Percentiles rank a stretch among this genome's conserved stretches.
phyloP scores from a whole-genome alignment of 37 sponge, comb jelly and placozoan species.

The Oscarella lobularis region DNA sequence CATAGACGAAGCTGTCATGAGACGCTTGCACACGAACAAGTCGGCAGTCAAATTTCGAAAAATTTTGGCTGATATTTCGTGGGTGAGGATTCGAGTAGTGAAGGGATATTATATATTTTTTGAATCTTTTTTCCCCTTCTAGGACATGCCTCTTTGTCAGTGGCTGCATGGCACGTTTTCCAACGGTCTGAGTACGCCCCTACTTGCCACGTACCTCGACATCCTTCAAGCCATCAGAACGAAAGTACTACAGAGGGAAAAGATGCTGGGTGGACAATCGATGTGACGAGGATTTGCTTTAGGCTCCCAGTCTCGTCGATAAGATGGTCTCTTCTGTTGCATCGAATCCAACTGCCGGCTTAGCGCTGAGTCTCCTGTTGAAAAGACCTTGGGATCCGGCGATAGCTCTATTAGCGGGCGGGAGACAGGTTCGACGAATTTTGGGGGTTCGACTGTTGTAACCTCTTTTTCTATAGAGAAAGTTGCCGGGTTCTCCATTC shows the following conservation, averaged over 20 bases:
- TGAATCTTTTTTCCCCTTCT: background rate
- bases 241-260: background rate
- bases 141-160: background rate
- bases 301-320: constrained; percentile 2
- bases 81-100: no score
- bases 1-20: background rate
- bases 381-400: background rate
- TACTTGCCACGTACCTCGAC: background rate
- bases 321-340: background rate
- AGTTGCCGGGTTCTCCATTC: background rate
- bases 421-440: background rate
- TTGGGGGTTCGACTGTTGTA: no score
- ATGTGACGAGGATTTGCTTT: background rate
- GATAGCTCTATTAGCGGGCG: background rate
- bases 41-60: background rate
- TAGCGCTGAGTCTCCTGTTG: background rate
- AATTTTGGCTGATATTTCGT: background rate
- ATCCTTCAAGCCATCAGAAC: background rate
- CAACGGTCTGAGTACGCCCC: background rate
- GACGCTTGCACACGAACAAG: background rate
- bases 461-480: background rate
- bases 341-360: background rate
- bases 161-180: background rate
- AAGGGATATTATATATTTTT: no score
- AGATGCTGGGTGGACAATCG: background rate